Evolutionary conservation across 2,113 vertebrate species (phyloP).

Genomic region (Bubo blakistoni): DNA sequence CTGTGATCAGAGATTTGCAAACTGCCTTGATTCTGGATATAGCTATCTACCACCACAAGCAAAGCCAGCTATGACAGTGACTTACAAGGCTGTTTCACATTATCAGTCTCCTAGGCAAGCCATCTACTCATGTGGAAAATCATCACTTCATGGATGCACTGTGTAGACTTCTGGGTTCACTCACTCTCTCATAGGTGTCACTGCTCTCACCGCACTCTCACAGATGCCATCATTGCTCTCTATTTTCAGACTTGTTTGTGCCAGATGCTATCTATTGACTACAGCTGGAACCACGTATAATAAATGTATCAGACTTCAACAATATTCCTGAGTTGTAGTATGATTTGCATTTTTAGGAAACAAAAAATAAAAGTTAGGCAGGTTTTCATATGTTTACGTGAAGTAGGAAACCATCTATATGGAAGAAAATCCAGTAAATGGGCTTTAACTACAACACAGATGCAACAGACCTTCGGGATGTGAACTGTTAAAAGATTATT

Average conservation of each 20-base stretch:
- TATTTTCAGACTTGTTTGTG: not conserved
- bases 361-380: not conserved
- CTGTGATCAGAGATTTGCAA: not conserved
- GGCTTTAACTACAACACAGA: not conserved
- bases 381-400: not conserved
- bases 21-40: not conserved
- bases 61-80: not conserved
- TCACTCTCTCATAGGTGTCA: not conserved
- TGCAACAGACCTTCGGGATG: not conserved
- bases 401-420: not conserved
- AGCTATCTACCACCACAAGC: not conserved
- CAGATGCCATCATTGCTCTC: not conserved
- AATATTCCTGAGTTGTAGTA: not conserved
- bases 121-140: not conserved
- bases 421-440: not conserved
- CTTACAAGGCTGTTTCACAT: not conserved
- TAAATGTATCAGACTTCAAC: not conserved
- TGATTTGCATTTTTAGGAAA: not conserved
- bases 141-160: not conserved
- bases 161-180: not conserved
- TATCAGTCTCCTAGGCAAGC: not conserved
- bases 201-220: not conserved
- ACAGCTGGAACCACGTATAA: not conserved
- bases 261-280: not conserved
- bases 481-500: not conserved